phyloP scores from a whole-genome alignment of 2,797 vertebrate species.

The Fringilla coelebs region DNA sequence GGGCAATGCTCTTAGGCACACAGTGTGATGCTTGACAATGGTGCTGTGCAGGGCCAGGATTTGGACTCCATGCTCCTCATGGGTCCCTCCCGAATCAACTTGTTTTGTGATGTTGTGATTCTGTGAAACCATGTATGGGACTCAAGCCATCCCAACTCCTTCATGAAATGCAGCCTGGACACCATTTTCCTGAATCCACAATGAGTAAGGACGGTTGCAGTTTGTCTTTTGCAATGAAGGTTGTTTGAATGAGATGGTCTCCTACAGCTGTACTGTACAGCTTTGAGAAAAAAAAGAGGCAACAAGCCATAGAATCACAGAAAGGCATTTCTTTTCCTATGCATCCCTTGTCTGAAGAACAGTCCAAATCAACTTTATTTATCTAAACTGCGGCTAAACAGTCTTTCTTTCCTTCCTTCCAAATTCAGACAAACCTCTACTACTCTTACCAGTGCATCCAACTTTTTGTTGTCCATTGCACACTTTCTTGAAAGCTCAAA shows the following conservation, averaged over 20 bases:
- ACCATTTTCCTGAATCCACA: background rate
- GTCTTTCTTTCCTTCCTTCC: background rate
- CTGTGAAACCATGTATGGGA: accelerated
- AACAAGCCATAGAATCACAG: background rate
- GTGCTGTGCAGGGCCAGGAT: background rate
- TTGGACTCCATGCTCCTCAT: background rate
- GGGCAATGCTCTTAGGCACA: background rate
- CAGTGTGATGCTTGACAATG: accelerated
- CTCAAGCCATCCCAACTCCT: background rate
- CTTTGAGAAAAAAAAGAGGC: background rate
- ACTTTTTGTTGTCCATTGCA: background rate
- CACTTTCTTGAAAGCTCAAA: background rate
- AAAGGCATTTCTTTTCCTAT: background rate
- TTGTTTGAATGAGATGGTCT: background rate
- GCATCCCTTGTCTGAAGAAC: background rate
- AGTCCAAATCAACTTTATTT: background rate
- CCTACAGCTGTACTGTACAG: background rate
- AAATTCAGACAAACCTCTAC: background rate
- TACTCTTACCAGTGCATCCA: background rate
- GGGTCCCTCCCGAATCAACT: background rate
- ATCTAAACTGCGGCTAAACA: background rate
- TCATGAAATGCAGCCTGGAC: background rate
- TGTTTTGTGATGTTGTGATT: background rate
- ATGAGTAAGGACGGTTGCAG: background rate
- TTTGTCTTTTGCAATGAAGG: background rate